Conservation (phyloP, 1,140 invertebrate species). For the Plectrocnemia conspersa region DNA sequence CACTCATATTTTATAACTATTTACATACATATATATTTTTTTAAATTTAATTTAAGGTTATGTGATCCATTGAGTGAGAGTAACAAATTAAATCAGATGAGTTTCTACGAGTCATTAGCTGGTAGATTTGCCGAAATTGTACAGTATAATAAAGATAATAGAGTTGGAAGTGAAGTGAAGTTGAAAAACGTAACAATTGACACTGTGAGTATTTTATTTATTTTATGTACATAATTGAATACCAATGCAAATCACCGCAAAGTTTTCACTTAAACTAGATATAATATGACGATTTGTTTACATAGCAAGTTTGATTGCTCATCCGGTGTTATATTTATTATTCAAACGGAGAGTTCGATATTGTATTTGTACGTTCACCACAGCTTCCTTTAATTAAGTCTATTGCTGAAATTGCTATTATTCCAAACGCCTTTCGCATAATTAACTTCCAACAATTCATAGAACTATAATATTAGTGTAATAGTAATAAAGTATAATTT, state of each 20-base stretch:
- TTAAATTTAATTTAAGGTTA: slow-evolving; percentile 53
- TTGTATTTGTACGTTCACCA: too few species aligned
- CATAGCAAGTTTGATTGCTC: too few species aligned
- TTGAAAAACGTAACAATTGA: slow-evolving; percentile 75
- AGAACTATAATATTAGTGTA: too few species aligned
- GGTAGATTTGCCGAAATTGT: slow-evolving; percentile 82
- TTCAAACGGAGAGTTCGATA: too few species aligned
- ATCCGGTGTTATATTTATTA: too few species aligned
- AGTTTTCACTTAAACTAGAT: too few species aligned
- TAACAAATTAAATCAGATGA: slow-evolving; percentile 67
- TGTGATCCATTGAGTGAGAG: slow-evolving; percentile 72
- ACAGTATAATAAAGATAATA: slow-evolving; percentile 93
- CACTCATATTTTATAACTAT: slow-evolving; percentile 5
- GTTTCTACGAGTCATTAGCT: slow-evolving; percentile 75
- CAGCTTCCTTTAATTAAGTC: too few species aligned
- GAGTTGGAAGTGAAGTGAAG: slow-evolving; percentile 58
- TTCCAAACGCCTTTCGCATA: too few species aligned
- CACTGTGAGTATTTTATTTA: slow-evolving; percentile 42
- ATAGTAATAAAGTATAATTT: too few species aligned
- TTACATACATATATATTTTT: slow-evolving; percentile 21
- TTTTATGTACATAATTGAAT: background rate
- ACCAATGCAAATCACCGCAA: slow-evolving; percentile 8
- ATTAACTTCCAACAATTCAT: too few species aligned
- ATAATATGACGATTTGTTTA: too few species aligned
- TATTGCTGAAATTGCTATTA: too few species aligned